phyloP scores from a whole-genome alignment of 2,797 vertebrate genomes.

The Crenuchus spilurus region DNA sequence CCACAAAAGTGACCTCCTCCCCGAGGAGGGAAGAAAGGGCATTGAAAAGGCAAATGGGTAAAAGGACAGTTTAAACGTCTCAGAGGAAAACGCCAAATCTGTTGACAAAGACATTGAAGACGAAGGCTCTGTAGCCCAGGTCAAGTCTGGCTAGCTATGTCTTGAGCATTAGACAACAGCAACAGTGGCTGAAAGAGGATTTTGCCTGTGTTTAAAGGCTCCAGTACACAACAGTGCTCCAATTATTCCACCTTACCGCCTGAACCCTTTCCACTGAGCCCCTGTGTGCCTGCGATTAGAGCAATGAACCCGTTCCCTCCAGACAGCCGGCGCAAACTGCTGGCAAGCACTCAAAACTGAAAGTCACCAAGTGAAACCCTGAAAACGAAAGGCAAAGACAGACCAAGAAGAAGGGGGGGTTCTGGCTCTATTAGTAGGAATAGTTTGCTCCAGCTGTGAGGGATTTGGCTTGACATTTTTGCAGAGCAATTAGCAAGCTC shows the following conservation, averaged over 20 bases:
- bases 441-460: conserved; percentile 35
- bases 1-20: neutral
- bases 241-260: conserved; percentile 27
- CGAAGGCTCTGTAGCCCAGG: neutral
- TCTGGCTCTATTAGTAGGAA: conserved; percentile 44
- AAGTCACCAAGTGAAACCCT: conserved; percentile 16
- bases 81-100: conserved; percentile 25
- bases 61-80: conserved; percentile 42
- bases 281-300: conserved; percentile 33
- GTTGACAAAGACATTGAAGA: conserved; percentile 27
- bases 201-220: conserved; percentile 20
- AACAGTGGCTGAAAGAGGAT: conserved; percentile 4
- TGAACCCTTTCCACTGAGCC: conserved; percentile 34
- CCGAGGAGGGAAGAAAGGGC: conserved; percentile 9
- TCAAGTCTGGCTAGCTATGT: conserved; percentile 30
- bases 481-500: conserved; percentile 46
- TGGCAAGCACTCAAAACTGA: conserved; percentile 39
- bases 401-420: conserved; percentile 36
- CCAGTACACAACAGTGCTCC: conserved; percentile 15
- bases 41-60: conserved; percentile 26
- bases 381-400: conserved; percentile 21
- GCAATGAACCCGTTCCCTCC: conserved; percentile 33
- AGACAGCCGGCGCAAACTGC: conserved; percentile 30
- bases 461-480: conserved; percentile 55
- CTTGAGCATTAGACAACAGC: neutral